Base-by-base conservation (phyloP, 2,113 vertebrate genomes). In the Edolisoma coerulescens region DNA sequence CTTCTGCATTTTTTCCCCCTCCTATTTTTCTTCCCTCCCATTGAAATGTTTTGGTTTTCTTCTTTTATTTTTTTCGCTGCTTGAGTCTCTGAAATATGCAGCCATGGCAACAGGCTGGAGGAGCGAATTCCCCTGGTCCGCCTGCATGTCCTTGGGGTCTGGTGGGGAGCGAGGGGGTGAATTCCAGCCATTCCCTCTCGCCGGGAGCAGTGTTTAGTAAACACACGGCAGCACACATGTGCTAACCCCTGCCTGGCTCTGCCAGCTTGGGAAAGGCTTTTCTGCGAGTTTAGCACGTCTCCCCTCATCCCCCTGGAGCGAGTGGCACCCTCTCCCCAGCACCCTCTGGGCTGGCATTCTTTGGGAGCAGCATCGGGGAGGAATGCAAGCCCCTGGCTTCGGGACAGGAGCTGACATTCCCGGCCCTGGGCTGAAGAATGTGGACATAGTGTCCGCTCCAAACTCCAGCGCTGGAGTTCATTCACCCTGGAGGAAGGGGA, bases 381-480 rank as follows among this genome's bases (percentile, higher is more conserved):
- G 97, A 98, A 98, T 98, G 97, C 85, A 26, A 82, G 94, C 87
- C 94, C 92, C 92, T 98, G 98, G 97, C 97, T 39, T 49, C 16
- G 3, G 79, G 92, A 97, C 95, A 97, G 84, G 33, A 84, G 84
- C 90, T 95, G 93, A 96, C 97, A 97, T 98, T 98, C 98, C 97
- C 19, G 41, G 71, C 30, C 86, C 87, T 21, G 12, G 14, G 76
- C 90, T 76, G 97, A 95, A 97, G 97, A 98, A 98, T 98, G 98
- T 97, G 98, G 94, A 98, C 97, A 97, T 27, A 33, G 92, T 95
- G 98, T 98, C 96, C 95, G 1, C 97, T 95, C 94, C 60, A 84
- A 87, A 65, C 90, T 96, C 89, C 61, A 92, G 91, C 17, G 0
- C 94, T 63, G 87, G 42, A 96, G 95, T 91, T 94, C 59, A 33